phyloP scores from a whole-genome alignment of 2,888 invertebrate genomes.

The Phorcus lineatus region DNA sequence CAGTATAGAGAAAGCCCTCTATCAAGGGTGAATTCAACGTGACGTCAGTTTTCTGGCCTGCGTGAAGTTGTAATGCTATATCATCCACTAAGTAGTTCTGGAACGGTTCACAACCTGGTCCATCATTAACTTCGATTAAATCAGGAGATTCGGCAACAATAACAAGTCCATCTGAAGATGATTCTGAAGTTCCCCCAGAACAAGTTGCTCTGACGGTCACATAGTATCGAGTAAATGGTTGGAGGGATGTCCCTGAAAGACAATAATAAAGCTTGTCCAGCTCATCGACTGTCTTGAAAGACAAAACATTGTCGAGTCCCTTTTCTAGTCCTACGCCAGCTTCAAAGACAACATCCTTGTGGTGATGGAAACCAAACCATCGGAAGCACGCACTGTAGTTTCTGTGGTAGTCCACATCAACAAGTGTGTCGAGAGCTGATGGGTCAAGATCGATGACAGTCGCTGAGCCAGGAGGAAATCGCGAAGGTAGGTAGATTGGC shows the following conservation, averaged over 20 bases:
- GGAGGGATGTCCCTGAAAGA: not conserved
- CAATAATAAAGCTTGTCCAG: not conserved
- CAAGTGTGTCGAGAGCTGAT: not conserved
- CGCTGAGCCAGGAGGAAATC: constrained; percentile 37
- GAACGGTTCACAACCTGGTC: not conserved
- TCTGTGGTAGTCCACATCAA: not conserved
- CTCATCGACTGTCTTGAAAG: not conserved
- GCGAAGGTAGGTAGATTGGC: constrained; percentile 38
- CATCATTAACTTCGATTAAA: not conserved
- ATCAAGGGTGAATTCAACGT: too few relatives aligned
- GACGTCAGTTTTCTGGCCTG: not conserved
- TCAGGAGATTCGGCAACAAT: not conserved
- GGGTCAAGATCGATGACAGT: constrained; percentile 39
- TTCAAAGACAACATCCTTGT: not conserved
- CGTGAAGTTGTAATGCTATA: not conserved
- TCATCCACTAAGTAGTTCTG: not conserved
- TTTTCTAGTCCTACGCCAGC: not conserved
- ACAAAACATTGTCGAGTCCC: not conserved
- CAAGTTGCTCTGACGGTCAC: not conserved
- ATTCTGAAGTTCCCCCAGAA: not conserved
- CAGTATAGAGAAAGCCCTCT: too few relatives aligned
- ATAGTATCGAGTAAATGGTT: not conserved
- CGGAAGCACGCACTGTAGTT: not conserved
- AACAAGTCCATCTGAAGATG: constrained; percentile 15
- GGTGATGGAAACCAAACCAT: constrained; percentile 8